Evolutionary conservation across 2,113 vertebrate genomes (phyloP), one percentile per base, ranked within the genome.

Genomic region (Prietella phreatophila): DNA sequence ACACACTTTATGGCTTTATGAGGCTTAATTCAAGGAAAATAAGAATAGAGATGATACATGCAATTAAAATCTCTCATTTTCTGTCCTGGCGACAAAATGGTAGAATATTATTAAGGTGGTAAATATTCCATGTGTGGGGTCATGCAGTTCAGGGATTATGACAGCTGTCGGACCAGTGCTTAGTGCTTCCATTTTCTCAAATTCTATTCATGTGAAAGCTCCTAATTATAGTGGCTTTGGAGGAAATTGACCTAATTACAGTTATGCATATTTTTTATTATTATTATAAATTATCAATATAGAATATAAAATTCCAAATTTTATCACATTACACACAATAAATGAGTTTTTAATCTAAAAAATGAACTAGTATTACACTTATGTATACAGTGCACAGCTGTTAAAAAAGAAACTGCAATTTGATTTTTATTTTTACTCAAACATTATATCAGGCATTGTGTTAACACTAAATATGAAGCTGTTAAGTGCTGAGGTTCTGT

Each of bases 61-160:
- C 25, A 78, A 78, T 27, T 78, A 53, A 78, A 78, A 53, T 53
- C 42, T 78, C 42, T 78, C 75, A 78, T 78, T 78, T 78, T 13
- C 75, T 78, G 25, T 25, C 2, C 5, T 53, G 25, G 42, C 4
- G 4, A 78, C 73, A 47, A 22, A 76, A 50, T n/a, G 25, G 25
- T 78, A 53, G 75, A 78, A n/a, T 53, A 78, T 78, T n/a, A 50
- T 53, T 78, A 50, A 53, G 42, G 22, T 78, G 25, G 25, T 50
- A 75, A 78, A 78, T 78, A 78, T 78, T n/a, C 73, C 42, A 50
- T 78, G 75, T 78, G 75, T 78, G 42, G 22, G 25, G 25, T 78
- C 42, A 50, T 2, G 13, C 25, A 78, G 75, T 53, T 50, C 75
- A 78, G 1, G 13, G 47, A 53, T n/a, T 42, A 15, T 78, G 42